Evolutionary conservation across 2,888 invertebrate species (phyloP).

Genomic region (Catonia carolina): DNA sequence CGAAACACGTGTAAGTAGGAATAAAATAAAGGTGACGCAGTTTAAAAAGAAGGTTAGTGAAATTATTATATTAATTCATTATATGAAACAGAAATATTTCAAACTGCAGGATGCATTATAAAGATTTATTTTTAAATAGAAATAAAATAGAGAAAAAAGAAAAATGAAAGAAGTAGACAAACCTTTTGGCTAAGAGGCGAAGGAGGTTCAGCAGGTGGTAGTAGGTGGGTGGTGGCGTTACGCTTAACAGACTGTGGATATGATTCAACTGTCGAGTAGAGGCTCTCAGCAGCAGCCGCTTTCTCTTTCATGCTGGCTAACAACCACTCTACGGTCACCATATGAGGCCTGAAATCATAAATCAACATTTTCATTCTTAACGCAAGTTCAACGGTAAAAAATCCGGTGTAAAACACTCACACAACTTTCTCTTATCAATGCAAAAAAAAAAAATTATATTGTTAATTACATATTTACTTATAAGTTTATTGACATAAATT

Average conservation of each 20-base stretch:
- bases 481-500: too few relatives aligned
- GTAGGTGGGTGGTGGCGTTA: conserved; percentile 23
- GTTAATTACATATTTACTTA: too few relatives aligned
- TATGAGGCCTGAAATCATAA: conserved; percentile 47
- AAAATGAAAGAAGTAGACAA: conserved; percentile 22
- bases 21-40: too few relatives aligned
- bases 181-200: conserved; percentile 59
- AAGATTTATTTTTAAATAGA: too few relatives aligned
- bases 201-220: conserved; percentile 43
- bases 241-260: conserved; percentile 36
- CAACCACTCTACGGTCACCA: conserved; percentile 69
- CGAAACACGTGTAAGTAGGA: too few relatives aligned
- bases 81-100: too few relatives aligned
- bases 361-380: background rate
- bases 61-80: too few relatives aligned
- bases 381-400: conserved; percentile 30
- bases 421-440: too few relatives aligned
- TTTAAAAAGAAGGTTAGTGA: too few relatives aligned
- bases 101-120: too few relatives aligned
- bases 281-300: conserved; percentile 52
- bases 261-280: conserved; percentile 34
- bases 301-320: conserved; percentile 60
- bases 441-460: background rate
- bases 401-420: too few relatives aligned
- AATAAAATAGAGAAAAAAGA: too few relatives aligned